phyloP scores from a whole-genome alignment of 2,113 vertebrate genomes.

The Oncorhynchus tshawytscha region DNA sequence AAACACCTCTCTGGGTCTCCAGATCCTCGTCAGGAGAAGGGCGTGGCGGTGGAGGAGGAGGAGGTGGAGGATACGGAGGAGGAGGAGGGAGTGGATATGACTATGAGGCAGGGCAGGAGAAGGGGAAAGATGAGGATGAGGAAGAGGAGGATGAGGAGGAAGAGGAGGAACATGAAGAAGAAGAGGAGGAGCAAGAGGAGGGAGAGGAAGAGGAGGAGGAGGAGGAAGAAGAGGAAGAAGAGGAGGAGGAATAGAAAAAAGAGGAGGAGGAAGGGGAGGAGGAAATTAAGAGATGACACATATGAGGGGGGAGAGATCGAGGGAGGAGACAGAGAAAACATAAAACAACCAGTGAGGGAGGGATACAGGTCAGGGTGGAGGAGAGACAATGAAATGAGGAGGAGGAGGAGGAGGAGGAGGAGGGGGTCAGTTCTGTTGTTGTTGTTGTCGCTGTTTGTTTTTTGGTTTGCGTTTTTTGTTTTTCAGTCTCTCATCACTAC shows the following conservation, averaged over 20 bases:
- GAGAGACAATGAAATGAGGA: constrained; percentile 22
- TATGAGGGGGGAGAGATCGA: not conserved
- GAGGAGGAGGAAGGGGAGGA: constrained; percentile 49
- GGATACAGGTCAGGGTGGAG: constrained; percentile 6
- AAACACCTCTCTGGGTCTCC: constrained; percentile 23
- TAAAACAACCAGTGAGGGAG: constrained; percentile 13
- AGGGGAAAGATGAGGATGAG: too few relatives aligned
- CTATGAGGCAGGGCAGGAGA: constrained; percentile 13
- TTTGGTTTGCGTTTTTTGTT: constrained; percentile 12
- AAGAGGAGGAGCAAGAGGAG: too few relatives aligned
- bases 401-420: constrained; percentile 8
- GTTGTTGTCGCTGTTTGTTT: constrained; percentile 2
- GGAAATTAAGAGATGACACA: constrained; percentile 50
- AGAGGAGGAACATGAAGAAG: too few relatives aligned
- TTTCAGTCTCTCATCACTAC: constrained; percentile 21
- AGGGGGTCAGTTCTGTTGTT: not conserved
- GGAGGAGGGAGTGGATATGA: not conserved
- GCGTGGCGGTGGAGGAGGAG: not conserved
- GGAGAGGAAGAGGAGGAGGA: not conserved
- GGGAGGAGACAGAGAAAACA: not conserved
- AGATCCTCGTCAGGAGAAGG: constrained; percentile 13
- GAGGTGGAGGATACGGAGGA: constrained; percentile 1
- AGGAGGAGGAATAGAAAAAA: not conserved
- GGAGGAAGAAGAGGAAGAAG: not conserved
- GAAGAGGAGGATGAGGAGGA: not conserved